Evolutionary conservation across 2,797 vertebrate species (phyloP).

Genomic region (Kryptopterus vitreolus): DNA sequence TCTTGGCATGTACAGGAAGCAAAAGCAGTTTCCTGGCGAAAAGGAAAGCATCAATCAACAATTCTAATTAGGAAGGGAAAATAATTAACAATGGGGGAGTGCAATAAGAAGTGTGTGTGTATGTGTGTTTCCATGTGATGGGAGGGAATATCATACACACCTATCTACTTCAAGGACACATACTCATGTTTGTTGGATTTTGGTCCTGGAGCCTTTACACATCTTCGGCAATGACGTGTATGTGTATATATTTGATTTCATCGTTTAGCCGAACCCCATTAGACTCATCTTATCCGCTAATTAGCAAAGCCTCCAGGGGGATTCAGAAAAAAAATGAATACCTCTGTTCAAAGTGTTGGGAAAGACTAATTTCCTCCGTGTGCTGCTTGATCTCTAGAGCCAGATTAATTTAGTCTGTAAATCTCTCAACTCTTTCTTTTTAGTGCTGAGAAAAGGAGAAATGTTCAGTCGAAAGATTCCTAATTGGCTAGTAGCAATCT

Average conservation of each 20-base stretch:
- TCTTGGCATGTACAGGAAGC: neutral
- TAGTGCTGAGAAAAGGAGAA: conserved; percentile 10
- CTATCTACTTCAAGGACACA: neutral
- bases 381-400: conserved; percentile 23
- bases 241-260: neutral
- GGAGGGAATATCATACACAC: conserved; percentile 2
- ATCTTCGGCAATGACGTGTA: neutral
- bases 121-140: neutral
- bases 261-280: neutral
- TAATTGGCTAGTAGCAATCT: conserved; percentile 2
- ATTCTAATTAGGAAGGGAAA: conserved; percentile 69
- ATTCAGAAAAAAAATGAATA: neutral
- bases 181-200: neutral
- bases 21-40: neutral
- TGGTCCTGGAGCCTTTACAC: neutral
- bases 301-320: conserved; percentile 1
- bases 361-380: neutral
- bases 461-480: neutral
- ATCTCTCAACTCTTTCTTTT: conserved; percentile 8
- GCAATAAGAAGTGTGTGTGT: conserved; percentile 44
- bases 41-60: conserved; percentile 55
- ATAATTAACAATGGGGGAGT: conserved; percentile 68
- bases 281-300: neutral
- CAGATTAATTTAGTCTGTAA: conserved; percentile 10
- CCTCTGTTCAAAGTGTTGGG: neutral